These are phyloP conservation scores for Sylvietta virens DNA, from an alignment of 2,113 vertebrate genomes.

Conservation along the genomic window DNA sequence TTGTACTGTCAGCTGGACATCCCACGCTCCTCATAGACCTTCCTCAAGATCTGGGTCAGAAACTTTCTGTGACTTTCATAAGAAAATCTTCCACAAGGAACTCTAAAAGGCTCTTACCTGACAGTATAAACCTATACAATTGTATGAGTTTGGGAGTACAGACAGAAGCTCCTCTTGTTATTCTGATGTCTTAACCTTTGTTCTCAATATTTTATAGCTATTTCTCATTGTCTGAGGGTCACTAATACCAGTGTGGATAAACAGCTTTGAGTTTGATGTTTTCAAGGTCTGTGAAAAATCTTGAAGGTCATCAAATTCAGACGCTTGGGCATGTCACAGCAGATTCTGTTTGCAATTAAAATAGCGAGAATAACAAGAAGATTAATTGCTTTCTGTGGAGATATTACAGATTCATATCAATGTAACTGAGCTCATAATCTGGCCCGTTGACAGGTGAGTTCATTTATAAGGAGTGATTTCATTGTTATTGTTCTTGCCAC, in stretches of 20 bases:
- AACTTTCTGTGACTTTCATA: background rate
- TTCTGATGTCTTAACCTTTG: background rate
- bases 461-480: background rate
- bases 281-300: background rate
- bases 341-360: conserved; percentile 14
- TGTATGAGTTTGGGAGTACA: background rate
- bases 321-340: background rate
- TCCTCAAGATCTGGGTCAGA: background rate
- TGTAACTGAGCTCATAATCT: conserved; percentile 44
- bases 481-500: background rate
- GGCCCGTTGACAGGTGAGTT: background rate
- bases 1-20: background rate
- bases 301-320: background rate
- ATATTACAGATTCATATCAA: conserved; percentile 32
- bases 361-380: conserved; percentile 14
- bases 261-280: background rate
- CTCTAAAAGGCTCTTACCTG: background rate
- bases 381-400: conserved; percentile 35
- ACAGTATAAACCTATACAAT: background rate
- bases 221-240: background rate
- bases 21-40: background rate
- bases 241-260: background rate
- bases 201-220: background rate
- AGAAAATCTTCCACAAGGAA: background rate
- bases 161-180: background rate